A percentile compares a stretch with the other conserved stretches of the same genome.
phyloP scores from a whole-genome alignment of 2,888 invertebrate genomes.

The Erpobdella octoculata region DNA sequence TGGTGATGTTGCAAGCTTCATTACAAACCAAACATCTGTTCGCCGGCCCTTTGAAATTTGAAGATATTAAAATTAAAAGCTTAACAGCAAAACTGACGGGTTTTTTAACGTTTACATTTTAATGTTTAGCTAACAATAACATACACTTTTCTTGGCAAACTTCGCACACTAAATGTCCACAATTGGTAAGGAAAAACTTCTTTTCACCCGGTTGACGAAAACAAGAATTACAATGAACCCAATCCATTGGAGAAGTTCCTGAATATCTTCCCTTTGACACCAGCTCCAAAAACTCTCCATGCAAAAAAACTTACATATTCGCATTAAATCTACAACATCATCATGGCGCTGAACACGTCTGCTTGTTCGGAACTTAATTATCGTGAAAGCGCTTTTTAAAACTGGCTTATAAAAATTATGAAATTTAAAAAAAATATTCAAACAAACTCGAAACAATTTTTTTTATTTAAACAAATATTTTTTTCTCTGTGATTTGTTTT shows the following conservation, averaged over 20 bases:
- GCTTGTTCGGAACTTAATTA: too few species aligned
- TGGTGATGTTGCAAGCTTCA: neutral
- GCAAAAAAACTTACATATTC: too few species aligned
- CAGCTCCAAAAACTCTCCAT: too few species aligned
- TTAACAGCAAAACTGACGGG: neutral
- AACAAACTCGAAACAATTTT: too few species aligned
- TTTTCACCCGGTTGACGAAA: slow-evolving; percentile 3
- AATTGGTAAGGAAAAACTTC: slow-evolving; percentile 23
- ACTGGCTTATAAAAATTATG: too few species aligned
- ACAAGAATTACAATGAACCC: slow-evolving; percentile 24
- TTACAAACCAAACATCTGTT: slow-evolving; percentile 18
- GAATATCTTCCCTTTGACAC: too few species aligned
- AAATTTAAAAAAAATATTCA: too few species aligned
- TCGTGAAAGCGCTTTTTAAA: too few species aligned
- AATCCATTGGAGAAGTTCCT: slow-evolving; percentile 20
- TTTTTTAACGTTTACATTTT: neutral
- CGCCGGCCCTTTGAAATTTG: neutral
- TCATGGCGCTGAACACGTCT: too few species aligned
- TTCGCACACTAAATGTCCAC: slow-evolving; percentile 23
- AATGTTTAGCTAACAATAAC: neutral
- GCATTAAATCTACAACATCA: too few species aligned
- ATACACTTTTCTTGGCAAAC: slow-evolving; percentile 17
- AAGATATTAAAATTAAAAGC: neutral
- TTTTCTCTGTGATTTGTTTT: too few species aligned
- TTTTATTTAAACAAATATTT: too few species aligned